Evolutionary conservation across 2,113 vertebrate genomes (phyloP), one percentile per base, ranked within the genome.

Genomic region (Misgurnus anguillicaudatus): DNA sequence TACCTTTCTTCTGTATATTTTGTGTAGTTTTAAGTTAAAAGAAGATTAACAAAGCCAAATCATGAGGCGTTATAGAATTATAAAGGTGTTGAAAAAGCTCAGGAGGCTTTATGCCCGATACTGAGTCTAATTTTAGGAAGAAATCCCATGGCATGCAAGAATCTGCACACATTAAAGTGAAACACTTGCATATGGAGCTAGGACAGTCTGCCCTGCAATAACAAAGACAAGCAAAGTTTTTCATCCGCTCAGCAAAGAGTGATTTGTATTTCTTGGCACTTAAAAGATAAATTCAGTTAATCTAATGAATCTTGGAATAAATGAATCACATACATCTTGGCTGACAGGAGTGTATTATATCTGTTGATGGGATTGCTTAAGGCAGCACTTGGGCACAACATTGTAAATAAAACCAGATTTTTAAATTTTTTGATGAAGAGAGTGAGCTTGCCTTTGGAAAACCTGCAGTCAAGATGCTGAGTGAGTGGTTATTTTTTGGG

Each of bases 101-200:
- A 7, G 21, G 63, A 67, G 19, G 75, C 58, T 42, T 66, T n/a
- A 42, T 77, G 51, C 17, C 68, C 71, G 77, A 55, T 67, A 60
- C 24, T 62, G 75, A 66, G 73, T 80, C 61, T 76, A 79, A 80
- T 78, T 75, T 66, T 61, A 78, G 53, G 51, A 69, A 67, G 53
- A 63, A 79, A 24, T 71, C 13, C 19, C 24, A 62, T 38, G 36
- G 11, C 53, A 31, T 61, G 51, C 39, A 60, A 5, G 72, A 61
- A 45, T 68, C 16, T 47, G 53, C 53, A 67, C 38, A 45, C 45
- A 80, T 80, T 67, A 67, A 16, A 58, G 55, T 42, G 68, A 47
- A 81, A 62, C 36, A 21, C 53, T 38, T 42, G 17, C 72, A 80
- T 72, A 80, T 78, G 38, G 79, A 55, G 53, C 51, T 64, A 42